Evolutionary conservation across 2,888 invertebrate genomes (phyloP), one percentile per base, ranked within the genome.

Genomic region (Molanna angustata): DNA sequence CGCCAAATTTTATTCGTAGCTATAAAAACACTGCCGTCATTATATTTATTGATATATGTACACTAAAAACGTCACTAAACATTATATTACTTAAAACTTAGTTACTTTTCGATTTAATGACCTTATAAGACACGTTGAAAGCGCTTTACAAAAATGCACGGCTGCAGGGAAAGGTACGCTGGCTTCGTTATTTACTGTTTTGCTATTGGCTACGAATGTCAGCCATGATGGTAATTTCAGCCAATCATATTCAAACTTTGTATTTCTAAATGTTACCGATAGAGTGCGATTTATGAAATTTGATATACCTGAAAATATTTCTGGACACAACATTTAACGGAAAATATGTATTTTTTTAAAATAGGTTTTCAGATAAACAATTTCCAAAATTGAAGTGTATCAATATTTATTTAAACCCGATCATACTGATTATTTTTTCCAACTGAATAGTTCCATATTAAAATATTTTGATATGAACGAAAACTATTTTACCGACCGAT

Each of bases 131-230:
- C 53, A 49, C 49, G 51, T 51, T 46, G 51, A 51, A 50, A 39
- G 46, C 35, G 46, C 31, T 48, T 40, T 18, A 27, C 21, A 18
- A 18, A 40, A 18, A 40, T 18, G 46, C 35, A 49, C 40, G 41
- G 49, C 43, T 41, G 41, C n/a, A 16, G 37, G 37, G 37, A 37
- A 39, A 50, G 35, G 50, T 44, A 52, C 39, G 48, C 49, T 54
- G 35, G 53, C 53, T 54, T 54, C 43, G 44, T 49, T 54, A 54
- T 54, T 54, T 54, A 54, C 53, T 49, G 53, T 49, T 16, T 22
- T 35, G 19, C 17, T 39, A 54, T 54, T 54, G 53, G 53, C 19
- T 27, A 32, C 17, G 41, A 42, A 21, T 27, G 42, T 20, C 35
- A 47, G 46, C 39, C 40, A 44, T 54, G 33, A 39, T 42, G 19